phyloP scores from a whole-genome alignment of 1,140 invertebrate species.

The Lamellibrachia luymesi region DNA sequence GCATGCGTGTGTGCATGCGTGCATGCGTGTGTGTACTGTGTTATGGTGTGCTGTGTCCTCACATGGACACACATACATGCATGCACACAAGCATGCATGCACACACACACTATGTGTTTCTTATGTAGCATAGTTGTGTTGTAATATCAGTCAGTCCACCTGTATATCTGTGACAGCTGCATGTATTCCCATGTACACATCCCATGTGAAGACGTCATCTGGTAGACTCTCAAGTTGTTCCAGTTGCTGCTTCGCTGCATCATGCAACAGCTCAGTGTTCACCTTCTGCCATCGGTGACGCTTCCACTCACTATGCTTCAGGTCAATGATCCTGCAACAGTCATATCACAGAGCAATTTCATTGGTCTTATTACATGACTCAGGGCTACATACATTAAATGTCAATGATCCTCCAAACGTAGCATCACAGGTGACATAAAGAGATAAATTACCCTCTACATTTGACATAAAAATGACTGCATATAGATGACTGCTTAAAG shows the following conservation, averaged over 20 bases:
- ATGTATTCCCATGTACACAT: conserved; percentile 51
- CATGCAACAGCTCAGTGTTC: conserved; percentile 49
- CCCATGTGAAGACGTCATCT: conserved; percentile 51
- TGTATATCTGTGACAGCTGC: conserved; percentile 54
- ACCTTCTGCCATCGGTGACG: conserved; percentile 56
- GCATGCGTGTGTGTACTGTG: not conserved
- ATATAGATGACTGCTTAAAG: too few relatives aligned
- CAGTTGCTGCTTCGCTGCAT: conserved; percentile 53
- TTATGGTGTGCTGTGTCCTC: not conserved
- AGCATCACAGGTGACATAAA: too few relatives aligned
- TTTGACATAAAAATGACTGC: too few relatives aligned
- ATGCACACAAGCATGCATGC: not conserved
- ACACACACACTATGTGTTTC: not conserved
- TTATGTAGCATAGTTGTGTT: not conserved
- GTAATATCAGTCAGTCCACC: conserved; percentile 32
- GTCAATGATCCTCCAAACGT: too few relatives aligned
- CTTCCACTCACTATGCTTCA: conserved; percentile 55
- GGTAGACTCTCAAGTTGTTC: conserved; percentile 49
- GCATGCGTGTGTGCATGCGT: not conserved
- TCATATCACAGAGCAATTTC: not conserved
- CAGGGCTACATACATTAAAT: too few relatives aligned
- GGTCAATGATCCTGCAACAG: conserved; percentile 45
- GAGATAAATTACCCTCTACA: too few relatives aligned
- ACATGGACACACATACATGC: not conserved
- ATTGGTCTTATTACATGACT: not conserved